A percentile compares a stretch with the other conserved stretches of the same genome.
These are phyloP conservation scores for Loxodonta africana DNA, from an alignment of 2,113 vertebrate species.

Conservation along the genomic window DNA sequence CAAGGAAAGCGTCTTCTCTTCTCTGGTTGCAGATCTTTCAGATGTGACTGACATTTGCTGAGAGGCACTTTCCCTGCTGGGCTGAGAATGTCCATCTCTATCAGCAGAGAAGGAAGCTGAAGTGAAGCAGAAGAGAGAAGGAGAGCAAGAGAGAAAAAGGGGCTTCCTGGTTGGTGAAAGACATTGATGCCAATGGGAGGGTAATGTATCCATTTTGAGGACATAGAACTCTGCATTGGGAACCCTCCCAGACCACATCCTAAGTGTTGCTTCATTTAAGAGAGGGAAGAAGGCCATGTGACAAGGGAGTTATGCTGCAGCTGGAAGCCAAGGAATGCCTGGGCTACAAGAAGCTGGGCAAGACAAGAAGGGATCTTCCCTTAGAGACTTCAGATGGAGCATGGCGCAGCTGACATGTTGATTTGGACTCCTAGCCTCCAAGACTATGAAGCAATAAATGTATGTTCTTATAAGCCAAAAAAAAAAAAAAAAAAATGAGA, in stretches of 20 bases:
- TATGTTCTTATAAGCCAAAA: not conserved
- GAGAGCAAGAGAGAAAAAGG: no score
- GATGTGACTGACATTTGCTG: not conserved
- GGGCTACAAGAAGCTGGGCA: not conserved
- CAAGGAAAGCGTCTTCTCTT: not conserved
- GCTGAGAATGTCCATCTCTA: not conserved
- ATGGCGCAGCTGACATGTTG: no score
- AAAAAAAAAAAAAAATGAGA: no score
- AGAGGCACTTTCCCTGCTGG: not conserved
- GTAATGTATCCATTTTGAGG: not conserved
- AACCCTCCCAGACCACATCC: not conserved
- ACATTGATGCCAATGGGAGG: not conserved
- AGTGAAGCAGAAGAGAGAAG: not conserved
- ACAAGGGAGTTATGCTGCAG: no score
- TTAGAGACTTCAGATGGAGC: no score
- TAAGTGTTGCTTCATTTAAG: not conserved
- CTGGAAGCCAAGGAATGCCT: not conserved
- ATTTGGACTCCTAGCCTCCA: not conserved
- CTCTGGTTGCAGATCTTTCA: not conserved
- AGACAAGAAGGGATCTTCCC: not conserved
- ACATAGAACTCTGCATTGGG: not conserved
- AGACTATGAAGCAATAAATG: not conserved
- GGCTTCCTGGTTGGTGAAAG: not conserved
- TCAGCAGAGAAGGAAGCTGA: not conserved
- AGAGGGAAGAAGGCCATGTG: not conserved